Percentiles rank a stretch among this genome's conserved stretches.
These are phyloP conservation scores for Aplidium turbinatum DNA, from an alignment of 23 tunicate species.

Conservation along the genomic window DNA sequence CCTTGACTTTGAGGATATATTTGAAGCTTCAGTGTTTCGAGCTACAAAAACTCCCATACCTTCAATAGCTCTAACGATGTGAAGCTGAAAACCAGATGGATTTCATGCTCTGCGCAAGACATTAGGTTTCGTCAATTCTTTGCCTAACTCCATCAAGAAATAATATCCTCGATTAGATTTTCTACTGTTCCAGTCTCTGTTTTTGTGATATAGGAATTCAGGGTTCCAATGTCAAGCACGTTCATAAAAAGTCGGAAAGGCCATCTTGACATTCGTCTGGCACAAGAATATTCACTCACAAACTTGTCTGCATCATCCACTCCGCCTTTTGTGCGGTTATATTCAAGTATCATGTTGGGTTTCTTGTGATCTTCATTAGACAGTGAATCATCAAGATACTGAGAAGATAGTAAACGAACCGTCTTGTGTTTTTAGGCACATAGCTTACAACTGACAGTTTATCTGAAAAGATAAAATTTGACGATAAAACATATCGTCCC, in stretches of 20 bases:
- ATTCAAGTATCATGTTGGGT: conserved; percentile 30
- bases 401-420: conserved; percentile 31
- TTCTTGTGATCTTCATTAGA: conserved; percentile 27
- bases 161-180: conserved; percentile 20
- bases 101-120: conserved; percentile 32
- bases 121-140: conserved; percentile 29
- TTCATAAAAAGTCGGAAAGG: conserved; percentile 31
- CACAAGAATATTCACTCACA: conserved; percentile 35
- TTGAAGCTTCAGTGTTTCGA: conserved; percentile 22
- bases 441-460: conserved; percentile 25
- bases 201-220: conserved; percentile 28
- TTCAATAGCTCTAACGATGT: conserved; percentile 32
- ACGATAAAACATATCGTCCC: conserved; percentile 26
- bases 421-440: conserved; percentile 18
- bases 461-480: conserved; percentile 25
- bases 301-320: conserved; percentile 29
- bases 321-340: conserved; percentile 17
- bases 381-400: conserved; percentile 31
- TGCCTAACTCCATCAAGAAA: conserved; percentile 31
- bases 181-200: conserved; percentile 34
- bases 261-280: conserved; percentile 28
- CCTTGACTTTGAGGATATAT: conserved; percentile 11
- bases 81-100: conserved; percentile 28
- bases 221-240: conserved; percentile 34
- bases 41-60: conserved; percentile 28